Percentiles rank a stretch among this genome's conserved stretches.
Evolutionary conservation across 2,113 vertebrate genomes (phyloP).

Genomic region (Trichechus manatus): DNA sequence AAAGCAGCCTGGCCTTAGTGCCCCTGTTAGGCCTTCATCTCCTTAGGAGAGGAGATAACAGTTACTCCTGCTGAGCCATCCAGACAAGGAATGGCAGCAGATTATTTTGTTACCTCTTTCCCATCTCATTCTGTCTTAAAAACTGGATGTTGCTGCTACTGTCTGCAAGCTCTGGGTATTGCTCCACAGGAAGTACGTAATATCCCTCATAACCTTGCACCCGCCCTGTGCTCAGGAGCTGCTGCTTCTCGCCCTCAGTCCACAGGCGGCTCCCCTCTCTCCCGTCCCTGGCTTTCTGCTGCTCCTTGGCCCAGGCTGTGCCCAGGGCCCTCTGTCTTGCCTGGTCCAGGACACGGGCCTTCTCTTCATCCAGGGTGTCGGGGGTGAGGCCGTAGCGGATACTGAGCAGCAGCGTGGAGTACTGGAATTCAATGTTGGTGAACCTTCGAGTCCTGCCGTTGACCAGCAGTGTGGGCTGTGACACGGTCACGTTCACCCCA

Average conservation of each 20-base stretch:
- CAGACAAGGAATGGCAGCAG: conserved; percentile 90
- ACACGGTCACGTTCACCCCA: conserved; percentile 96
- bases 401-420: conserved; percentile 93
- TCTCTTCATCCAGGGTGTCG: conserved; percentile 97
- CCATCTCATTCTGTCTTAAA: conserved; percentile 99
- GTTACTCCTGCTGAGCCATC: conserved; percentile 90
- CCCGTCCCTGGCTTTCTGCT: conserved; percentile 95
- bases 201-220: conserved; percentile 99
- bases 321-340: conserved; percentile 95
- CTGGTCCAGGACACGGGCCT: conserved; percentile 95
- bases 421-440: conserved; percentile 96
- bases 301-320: conserved; percentile 96
- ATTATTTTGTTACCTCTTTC: conserved; percentile 99
- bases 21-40: conserved; percentile 96
- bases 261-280: conserved; percentile 97
- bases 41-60: conserved; percentile 96
- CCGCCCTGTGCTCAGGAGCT: conserved; percentile 95
- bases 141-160: conserved; percentile 99
- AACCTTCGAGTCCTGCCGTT: conserved; percentile 96
- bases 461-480: conserved; percentile 90
- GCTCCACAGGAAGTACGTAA: conserved; percentile 98
- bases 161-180: conserved; percentile 99
- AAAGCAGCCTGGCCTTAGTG: conserved; percentile 94
- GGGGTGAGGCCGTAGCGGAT: conserved; percentile 95
- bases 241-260: conserved; percentile 99